Base-by-base conservation (phyloP, 1,140 invertebrate genomes). In the Wasmannia auropunctata region DNA sequence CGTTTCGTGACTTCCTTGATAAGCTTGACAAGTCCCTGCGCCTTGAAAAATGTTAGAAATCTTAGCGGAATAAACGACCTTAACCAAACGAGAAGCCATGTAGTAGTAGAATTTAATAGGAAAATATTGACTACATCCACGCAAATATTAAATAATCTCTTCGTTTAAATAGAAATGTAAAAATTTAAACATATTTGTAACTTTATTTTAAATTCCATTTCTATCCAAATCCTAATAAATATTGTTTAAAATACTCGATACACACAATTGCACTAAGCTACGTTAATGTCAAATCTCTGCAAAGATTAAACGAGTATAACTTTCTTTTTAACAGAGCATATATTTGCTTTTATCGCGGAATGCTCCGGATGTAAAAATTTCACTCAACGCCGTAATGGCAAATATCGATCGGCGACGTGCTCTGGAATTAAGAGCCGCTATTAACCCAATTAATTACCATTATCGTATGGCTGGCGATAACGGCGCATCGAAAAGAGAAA, bases 381-480 rank as follows among this genome's bases (percentile, higher is more conserved):
- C 80, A 69, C 58, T 84, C 49, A 79, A 87, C 77, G 70, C 79
- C 31, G 72, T 90, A 90, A 87, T 83, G 58, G 85, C 72, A 49
- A 43, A 80, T 86, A 83, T 60, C 69, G 80, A 43, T 69, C 54
- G 70, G 31, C 75, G 49, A 86, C 75, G 37, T 65, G 56, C 40
- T 25, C 34, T 22, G 54, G 76, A 90, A 86, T 86, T 84, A 91
- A 83, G 74, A 80, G 86, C 77, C 62, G 81, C 85, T 89, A 91
- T 92, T 91, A 92, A 92, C 90, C 90, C 85, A 87, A 92, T 92
- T 92, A 92, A 92, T 92, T 90, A 90, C 77, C 91, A 92, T 91
- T 87, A 88, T 74, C 76, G 63, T 88, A 86, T 83, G 91, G 84
- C 34, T 65, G 72, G 28, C 43, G 49, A 85, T 85, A 40, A 69